Evolutionary conservation across 37 sponge, comb jelly and placozoan species (phyloP).

Genomic region (Oopsacas minuta): DNA sequence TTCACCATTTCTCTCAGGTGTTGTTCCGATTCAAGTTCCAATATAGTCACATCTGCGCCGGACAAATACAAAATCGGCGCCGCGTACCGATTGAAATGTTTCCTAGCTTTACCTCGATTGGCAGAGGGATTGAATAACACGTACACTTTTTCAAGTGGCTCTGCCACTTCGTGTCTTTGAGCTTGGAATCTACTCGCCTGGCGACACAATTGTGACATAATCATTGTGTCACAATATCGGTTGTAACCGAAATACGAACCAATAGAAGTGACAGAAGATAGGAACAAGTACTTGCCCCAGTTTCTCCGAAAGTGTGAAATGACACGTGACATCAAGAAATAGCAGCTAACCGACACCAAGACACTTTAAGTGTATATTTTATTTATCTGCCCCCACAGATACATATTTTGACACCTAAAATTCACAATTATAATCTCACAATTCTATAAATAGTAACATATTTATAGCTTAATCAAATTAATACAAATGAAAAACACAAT

Average conservation of each 20-base stretch:
- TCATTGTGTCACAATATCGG: background rate
- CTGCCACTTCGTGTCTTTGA: background rate
- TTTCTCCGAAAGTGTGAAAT: background rate
- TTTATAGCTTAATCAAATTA: background rate
- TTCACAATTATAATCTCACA: background rate
- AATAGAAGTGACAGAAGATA: background rate
- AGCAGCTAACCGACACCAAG: too few relatives aligned
- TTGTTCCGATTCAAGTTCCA: background rate
- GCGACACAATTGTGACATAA: conserved; percentile 7
- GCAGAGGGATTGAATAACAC: background rate
- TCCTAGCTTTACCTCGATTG: conserved; percentile 8
- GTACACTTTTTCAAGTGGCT: background rate
- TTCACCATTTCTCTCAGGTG: background rate
- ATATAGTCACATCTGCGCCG: background rate
- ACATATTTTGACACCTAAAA: too few relatives aligned
- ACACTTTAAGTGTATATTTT: too few relatives aligned
- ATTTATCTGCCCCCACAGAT: too few relatives aligned
- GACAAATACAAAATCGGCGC: background rate
- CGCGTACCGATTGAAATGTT: background rate
- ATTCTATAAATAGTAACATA: background rate
- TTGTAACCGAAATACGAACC: background rate
- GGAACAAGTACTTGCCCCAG: background rate
- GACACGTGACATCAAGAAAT: background rate
- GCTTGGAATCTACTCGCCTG: background rate
- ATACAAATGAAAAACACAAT: background rate